Evolutionary conservation across 1,140 invertebrate species (phyloP).

Genomic region (Neodiprion pinetum): DNA sequence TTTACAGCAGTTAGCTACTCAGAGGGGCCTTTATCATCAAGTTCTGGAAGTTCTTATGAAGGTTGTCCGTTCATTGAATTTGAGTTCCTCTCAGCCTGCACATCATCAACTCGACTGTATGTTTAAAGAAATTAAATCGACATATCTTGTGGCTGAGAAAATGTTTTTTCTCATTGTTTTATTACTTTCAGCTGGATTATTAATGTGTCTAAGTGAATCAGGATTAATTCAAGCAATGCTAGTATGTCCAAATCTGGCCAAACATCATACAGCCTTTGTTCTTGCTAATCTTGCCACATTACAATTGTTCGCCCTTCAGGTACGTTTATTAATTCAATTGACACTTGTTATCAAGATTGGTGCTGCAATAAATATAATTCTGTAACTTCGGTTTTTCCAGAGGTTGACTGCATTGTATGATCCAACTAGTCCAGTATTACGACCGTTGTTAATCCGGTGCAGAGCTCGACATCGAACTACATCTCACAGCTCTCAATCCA

Average conservation of each 20-base stretch:
- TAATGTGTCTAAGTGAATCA: constrained; percentile 59
- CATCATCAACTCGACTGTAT: constrained; percentile 43
- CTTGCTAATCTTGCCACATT: constrained; percentile 49
- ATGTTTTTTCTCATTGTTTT: background rate
- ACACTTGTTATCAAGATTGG: background rate
- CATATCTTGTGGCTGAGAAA: background rate
- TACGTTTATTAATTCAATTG: constrained; percentile 29
- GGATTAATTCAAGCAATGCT: constrained; percentile 58
- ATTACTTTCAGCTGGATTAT: constrained; percentile 53
- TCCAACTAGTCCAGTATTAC: constrained; percentile 60
- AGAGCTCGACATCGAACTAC: constrained; percentile 48
- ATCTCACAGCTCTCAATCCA: constrained; percentile 54
- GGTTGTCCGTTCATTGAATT: constrained; percentile 44
- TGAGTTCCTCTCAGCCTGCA: constrained; percentile 35
- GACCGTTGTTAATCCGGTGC: constrained; percentile 54
- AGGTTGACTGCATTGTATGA: constrained; percentile 61
- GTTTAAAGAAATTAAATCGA: constrained; percentile 19
- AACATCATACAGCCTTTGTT: constrained; percentile 56
- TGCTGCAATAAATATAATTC: no score
- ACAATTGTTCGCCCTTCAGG: constrained; percentile 56
- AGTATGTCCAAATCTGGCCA: constrained; percentile 51
- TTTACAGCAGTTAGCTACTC: constrained; percentile 65
- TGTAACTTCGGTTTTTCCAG: constrained; percentile 30
- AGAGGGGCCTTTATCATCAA: constrained; percentile 66
- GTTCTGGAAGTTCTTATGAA: constrained; percentile 63